Evolutionary conservation across 2,113 vertebrate genomes (phyloP), one percentile per base, ranked within the genome.

Genomic region (Hypocryptadius cinnamomeus): DNA sequence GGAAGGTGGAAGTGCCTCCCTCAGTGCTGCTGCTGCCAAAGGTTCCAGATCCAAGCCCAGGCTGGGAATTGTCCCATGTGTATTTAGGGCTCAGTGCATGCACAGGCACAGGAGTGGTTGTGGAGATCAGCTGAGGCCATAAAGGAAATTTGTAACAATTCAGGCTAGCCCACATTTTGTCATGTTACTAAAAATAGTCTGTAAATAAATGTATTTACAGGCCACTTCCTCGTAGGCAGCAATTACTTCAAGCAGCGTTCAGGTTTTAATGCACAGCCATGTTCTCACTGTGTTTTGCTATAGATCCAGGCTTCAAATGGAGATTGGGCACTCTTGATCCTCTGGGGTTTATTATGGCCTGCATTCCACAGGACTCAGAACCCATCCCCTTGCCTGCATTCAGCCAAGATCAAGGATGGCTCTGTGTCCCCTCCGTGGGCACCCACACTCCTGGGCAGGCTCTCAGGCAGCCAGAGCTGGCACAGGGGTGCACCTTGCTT

Each of bases 1-100:
- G 84, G 30, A 33, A 28, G 19, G 40, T 3, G 8, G 23, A 56
- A 25, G 30, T 3, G 44, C 31, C 14, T 40, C 2, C 8, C 3
- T 3, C 51, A 10, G 56, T 0, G 1, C 10, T 8, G 12, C 3
- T 61, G 45, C 2, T 61, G 54, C 79, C 79, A 66, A 21, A 64
- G 44, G 35, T 2, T 28, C 6, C 7, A 10, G 19, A 15, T 15
- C 47, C 56, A 33, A 6, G 71, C 10, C 40, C 24, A 3, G 47
- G n/a, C n/a, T 71, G 53, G 6, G 48, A 40, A 17, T 14, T 24
- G 11, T 1, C 61, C 11, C 3, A 0, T 3, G 1, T 5, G 40
- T 3, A 6, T 18, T 35, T 0, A 33, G 64, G 39, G 39, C 54
- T 24, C 9, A 33, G 44, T 0, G 47, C 21, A 10, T 6, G 40